A percentile compares a stretch with the other conserved stretches of the same genome.
phyloP scores from a whole-genome alignment of 1,140 invertebrate genomes.

The Vanessa atalanta region DNA sequence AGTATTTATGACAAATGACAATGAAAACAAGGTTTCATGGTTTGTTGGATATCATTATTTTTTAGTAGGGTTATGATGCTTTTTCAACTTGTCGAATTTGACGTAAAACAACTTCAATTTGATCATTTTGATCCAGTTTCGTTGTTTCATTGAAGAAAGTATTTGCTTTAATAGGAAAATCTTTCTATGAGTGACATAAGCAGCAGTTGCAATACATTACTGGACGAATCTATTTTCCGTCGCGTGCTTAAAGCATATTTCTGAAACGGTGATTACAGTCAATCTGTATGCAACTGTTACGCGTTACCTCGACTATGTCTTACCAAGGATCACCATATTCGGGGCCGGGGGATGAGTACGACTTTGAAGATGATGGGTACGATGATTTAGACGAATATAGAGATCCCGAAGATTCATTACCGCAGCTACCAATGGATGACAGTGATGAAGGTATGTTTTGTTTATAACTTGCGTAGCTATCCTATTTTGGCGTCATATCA shows the following conservation, averaged over 20 bases:
- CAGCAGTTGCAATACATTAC: slow-evolving; percentile 52
- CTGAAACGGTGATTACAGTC: slow-evolving; percentile 65
- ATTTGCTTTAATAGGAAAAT: slow-evolving; percentile 47
- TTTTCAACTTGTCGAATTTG: slow-evolving; percentile 65
- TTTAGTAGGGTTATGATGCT: slow-evolving; percentile 58
- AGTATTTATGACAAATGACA: slow-evolving; percentile 3
- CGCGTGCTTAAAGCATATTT: slow-evolving; percentile 58
- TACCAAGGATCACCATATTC: slow-evolving; percentile 80
- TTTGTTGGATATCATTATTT: slow-evolving; percentile 24
- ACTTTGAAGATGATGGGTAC: slow-evolving; percentile 79
- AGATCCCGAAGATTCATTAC: slow-evolving; percentile 67
- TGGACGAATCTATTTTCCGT: slow-evolving; percentile 45
- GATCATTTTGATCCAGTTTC: slow-evolving; percentile 66
- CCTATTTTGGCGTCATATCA: slow-evolving; percentile 63
- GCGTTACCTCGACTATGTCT: slow-evolving; percentile 78
- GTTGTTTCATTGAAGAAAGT: slow-evolving; percentile 52
- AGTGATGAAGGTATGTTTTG: slow-evolving; percentile 77
- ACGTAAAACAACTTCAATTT: slow-evolving; percentile 73
- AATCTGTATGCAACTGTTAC: slow-evolving; percentile 80
- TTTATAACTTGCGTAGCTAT: slow-evolving; percentile 60
- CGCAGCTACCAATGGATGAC: slow-evolving; percentile 61
- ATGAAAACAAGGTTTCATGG: not conserved
- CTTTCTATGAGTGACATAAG: slow-evolving; percentile 70
- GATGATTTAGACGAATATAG: slow-evolving; percentile 76
- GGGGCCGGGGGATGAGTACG: slow-evolving; percentile 76